These are phyloP conservation scores for Rhodeus uyekii DNA, from an alignment of 2,797 vertebrate species.

Conservation along the genomic window DNA sequence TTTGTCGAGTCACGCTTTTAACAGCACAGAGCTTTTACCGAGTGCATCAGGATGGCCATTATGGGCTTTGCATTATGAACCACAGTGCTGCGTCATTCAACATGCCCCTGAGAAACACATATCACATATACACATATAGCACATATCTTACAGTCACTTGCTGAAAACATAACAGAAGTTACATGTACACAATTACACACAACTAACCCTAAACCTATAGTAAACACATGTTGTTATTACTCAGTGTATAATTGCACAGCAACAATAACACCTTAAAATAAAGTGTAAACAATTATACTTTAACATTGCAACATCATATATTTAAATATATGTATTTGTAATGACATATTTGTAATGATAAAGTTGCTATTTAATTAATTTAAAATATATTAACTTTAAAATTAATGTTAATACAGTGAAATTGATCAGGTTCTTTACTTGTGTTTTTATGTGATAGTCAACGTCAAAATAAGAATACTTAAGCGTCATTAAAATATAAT, in stretches of 20 bases:
- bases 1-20: constrained; percentile 24
- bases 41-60: constrained; percentile 12
- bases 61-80: constrained; percentile 11
- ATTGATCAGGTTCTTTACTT: no score
- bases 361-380: background rate
- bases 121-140: no score
- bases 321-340: background rate
- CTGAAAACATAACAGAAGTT: background rate
- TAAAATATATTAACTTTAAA: background rate
- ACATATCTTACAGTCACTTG: background rate
- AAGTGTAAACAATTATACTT: no score
- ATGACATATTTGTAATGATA: background rate
- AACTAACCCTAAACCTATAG: background rate
- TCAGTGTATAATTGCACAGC: background rate
- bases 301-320: no score
- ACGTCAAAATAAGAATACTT: no score
- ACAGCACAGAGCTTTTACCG: constrained; percentile 23
- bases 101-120: no score
- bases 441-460: no score
- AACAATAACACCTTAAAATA: background rate
- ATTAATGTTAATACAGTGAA: background rate
- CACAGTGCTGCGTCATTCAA: background rate
- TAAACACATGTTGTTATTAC: background rate
- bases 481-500: background rate
- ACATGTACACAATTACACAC: background rate